Evolutionary conservation across 1,140 invertebrate species (phyloP), one percentile per base, ranked within the genome.

Genomic region (Drosophila sproati): DNA sequence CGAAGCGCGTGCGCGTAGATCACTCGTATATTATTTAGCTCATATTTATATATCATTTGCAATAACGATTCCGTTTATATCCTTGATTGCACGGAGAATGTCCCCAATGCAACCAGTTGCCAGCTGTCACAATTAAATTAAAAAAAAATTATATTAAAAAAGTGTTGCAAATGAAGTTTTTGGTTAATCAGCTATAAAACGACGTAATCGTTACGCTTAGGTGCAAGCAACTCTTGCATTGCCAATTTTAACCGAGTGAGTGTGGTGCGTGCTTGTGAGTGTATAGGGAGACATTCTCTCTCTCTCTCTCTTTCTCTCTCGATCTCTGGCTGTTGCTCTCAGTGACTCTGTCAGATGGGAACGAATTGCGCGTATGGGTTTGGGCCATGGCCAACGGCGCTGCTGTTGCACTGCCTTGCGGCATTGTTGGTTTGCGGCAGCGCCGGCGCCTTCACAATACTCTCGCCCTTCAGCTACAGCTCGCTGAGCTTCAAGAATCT

Each of bases 401-500:
- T 88, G 61, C 71, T 88, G 55, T 66, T 88, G 71, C 80, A 89
- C 61, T 80, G 80, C 71, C 77, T 88, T 55, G 74, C 73, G 52
- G 75, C 85, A 41, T 54, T 85, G 61, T 55, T 89, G 35, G 66
- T 85, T 35, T 85, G 81, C 59, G 85, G 85, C 37, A 77, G 80
- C 59, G 75, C 86, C 55, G 77, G 51, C 28, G 87, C 91, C 73
- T 92, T 92, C 45, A 92, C 91, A 5, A 87, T 92, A 59, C 77
- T 92, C 56, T 92, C 91, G 70, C 91, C 91, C 67, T 92, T 92
- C 68, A 92, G 91, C 62, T 92, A 91, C 48, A 92, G 64, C 28
- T 92, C 91, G 61, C 60, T 92, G 75, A 81, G 91, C 68, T 92
- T 92, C 56, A 92, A 92, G 77, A 92, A 92, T 68, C 85, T 92